Base-by-base conservation (phyloP, 2,113 vertebrate genomes). In the Telmatochromis sp. region DNA sequence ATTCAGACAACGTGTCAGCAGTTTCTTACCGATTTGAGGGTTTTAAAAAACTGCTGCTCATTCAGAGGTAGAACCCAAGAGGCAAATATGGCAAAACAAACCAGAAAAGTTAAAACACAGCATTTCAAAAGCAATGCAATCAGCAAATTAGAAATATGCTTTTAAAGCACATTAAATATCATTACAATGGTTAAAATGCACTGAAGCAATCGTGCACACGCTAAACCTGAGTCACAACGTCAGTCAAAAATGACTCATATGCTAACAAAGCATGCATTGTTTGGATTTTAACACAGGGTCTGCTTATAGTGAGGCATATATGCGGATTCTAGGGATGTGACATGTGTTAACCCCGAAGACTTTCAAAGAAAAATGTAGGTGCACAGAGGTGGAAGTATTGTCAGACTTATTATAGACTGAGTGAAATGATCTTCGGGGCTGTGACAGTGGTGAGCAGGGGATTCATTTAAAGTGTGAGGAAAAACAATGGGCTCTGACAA, bases 41-140 rank as follows among this genome's bases (percentile, higher is more conserved):
- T 96, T 96, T 96, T 92, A 96, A 82, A 91, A 96, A 95, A 95
- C 96, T 97, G 95, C 96, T 96, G 95, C 94, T 96, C 95, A 95
- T 94, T 95, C 93, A 94, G 91, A 94, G 79, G 92, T 53, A 90
- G 94, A 95, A 93, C 80, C 94, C 91, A 89, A 92, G 81, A 79
- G 49, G 87, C 91, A 95, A 85, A 88, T 87, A 93, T 81, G 83
- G 75, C 88, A 89, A 95, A 92, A 94, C 94, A 96, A 96, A 96
- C 88, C 93, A 94, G 80, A 96, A 81, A 87, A n/a, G 87, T 96
- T 95, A 96, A 89, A 87, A 90, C 91, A 90, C 68, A 88, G 54
- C 65, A 84, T 80, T 78, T 84, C 54, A 91, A 83, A 88, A 85
- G 33, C 79, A 89, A 82, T 70, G 81, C 73, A 81, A 75, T 31